These are phyloP conservation scores for Nothobranchius kuhntae DNA, from an alignment of 2,113 vertebrate species.

Conservation along the genomic window DNA sequence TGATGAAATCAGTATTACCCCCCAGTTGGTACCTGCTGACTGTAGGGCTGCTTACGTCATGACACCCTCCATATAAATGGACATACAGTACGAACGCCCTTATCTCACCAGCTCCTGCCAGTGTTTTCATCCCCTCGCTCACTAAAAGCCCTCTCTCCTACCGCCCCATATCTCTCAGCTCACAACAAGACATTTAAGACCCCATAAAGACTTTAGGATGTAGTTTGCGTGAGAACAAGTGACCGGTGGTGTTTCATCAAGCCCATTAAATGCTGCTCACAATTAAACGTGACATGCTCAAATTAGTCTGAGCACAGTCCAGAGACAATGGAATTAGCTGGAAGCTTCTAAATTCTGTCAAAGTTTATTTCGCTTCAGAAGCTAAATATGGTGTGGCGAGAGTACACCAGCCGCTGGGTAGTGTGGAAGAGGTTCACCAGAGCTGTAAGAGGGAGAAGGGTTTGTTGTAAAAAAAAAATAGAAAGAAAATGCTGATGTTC, in stretches of 20 bases:
- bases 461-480: neutral
- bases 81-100: neutral
- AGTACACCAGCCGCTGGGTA: neutral
- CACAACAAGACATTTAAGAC: constrained; percentile 66
- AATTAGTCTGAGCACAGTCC: constrained; percentile 54
- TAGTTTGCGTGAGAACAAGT: constrained; percentile 66
- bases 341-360: constrained; percentile 43
- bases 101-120: constrained; percentile 3
- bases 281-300: constrained; percentile 66
- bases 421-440: neutral
- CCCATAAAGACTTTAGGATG: constrained; percentile 71
- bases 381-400: constrained; percentile 21
- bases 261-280: constrained; percentile 66
- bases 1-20: neutral
- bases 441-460: neutral
- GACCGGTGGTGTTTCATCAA: constrained; percentile 71
- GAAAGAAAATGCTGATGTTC: neutral
- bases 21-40: constrained; percentile 1
- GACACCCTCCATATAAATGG: constrained; percentile 5
- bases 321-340: constrained; percentile 59
- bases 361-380: constrained; percentile 39
- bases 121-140: constrained; percentile 1
- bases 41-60: constrained; percentile 8
- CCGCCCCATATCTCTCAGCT: constrained; percentile 27
- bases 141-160: constrained; percentile 21